Conservation (phyloP, 2,888 invertebrate species). For the Lasiommata megera region DNA sequence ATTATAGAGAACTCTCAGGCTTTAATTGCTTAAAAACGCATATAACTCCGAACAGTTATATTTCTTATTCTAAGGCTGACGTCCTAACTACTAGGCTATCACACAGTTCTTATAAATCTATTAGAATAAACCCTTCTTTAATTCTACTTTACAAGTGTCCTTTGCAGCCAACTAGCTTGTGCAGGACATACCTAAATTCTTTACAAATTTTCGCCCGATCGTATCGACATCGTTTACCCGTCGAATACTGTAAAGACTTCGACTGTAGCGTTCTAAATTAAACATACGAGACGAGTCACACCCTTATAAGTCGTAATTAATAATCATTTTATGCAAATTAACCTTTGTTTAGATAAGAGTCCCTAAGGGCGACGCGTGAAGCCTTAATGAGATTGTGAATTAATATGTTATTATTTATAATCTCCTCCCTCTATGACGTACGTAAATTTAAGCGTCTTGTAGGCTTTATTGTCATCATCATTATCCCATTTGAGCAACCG, state of each 20-base stretch:
- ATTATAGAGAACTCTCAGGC: no score
- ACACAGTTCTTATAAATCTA: no score
- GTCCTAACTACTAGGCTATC: no score
- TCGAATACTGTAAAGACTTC: background rate
- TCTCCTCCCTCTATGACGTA: background rate
- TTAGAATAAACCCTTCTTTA: no score
- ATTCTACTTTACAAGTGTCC: no score
- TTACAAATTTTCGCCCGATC: no score
- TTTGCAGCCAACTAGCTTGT: no score
- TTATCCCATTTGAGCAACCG: no score
- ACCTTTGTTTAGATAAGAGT: slow-evolving; percentile 39
- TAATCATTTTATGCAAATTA: slow-evolving; percentile 66
- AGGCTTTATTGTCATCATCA: background rate
- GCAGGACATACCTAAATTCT: no score
- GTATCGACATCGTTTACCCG: background rate
- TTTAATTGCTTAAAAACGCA: no score
- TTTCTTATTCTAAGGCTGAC: no score
- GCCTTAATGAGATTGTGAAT: slow-evolving; percentile 38
- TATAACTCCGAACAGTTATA: no score
- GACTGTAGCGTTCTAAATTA: slow-evolving; percentile 7
- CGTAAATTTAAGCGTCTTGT: background rate
- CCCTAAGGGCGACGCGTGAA: slow-evolving; percentile 37
- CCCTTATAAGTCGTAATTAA: slow-evolving; percentile 53
- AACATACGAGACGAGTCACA: slow-evolving; percentile 19
- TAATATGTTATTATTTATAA: slow-evolving; percentile 19